phyloP scores from a whole-genome alignment of 2,113 vertebrate genomes.

The Ranitomeya variabilis region DNA sequence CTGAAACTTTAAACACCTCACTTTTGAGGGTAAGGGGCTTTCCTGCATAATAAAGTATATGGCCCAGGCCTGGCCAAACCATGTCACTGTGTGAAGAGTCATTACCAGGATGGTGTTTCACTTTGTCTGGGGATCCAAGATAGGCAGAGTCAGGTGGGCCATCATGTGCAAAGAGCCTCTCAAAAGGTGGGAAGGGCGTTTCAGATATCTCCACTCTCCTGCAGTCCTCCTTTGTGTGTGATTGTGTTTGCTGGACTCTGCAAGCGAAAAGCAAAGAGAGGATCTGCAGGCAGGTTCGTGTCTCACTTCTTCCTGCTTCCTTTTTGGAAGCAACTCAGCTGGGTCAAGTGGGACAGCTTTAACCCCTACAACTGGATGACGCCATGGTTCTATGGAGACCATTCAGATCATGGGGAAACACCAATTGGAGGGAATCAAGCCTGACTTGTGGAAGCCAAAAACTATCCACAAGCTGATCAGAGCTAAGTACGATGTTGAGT shows the following conservation, averaged over 20 bases:
- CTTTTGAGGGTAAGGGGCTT: not conserved
- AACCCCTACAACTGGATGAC: too few relatives aligned
- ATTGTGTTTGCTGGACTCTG: too few relatives aligned
- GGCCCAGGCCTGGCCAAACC: not conserved
- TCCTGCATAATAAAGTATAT: not conserved
- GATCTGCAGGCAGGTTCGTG: not conserved
- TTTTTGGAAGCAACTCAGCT: not conserved
- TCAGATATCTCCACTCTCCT: too few relatives aligned
- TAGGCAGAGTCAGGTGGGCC: not conserved
- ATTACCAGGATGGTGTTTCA: not conserved
- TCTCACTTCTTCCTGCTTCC: not conserved
- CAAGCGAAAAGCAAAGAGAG: too few relatives aligned
- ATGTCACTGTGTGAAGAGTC: not conserved
- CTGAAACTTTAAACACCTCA: not conserved
- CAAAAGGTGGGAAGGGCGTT: too few relatives aligned
- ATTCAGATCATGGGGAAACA: not conserved
- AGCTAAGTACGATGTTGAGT: too few relatives aligned
- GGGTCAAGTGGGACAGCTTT: not conserved
- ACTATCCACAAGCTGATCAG: too few relatives aligned
- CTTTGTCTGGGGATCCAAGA: not conserved
- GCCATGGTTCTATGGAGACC: too few relatives aligned
- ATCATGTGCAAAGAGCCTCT: too few relatives aligned
- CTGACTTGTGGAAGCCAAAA: not conserved
- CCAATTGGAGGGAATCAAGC: not conserved
- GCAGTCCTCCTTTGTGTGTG: too few relatives aligned